A percentile compares a stretch with the other conserved stretches of the same genome.
phyloP scores from a whole-genome alignment of 2,113 vertebrate genomes.

The Oplegnathus fasciatus region DNA sequence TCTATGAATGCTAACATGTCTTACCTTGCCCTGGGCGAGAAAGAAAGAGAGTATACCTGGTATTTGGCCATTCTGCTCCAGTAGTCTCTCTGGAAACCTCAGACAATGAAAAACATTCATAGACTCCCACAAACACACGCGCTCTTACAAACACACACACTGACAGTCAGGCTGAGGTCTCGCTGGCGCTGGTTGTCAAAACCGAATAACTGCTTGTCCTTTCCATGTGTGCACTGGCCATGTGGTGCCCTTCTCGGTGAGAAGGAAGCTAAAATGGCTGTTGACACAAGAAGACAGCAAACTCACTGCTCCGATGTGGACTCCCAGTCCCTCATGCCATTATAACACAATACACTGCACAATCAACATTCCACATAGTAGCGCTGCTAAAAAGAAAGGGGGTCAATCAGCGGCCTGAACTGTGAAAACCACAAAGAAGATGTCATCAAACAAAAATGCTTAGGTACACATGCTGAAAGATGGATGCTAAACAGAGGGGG shows the following conservation, averaged over 20 bases:
- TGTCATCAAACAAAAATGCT: constrained; percentile 84
- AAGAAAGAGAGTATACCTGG: constrained; percentile 75
- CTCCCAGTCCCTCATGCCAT: constrained; percentile 49
- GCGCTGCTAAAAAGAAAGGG: constrained; percentile 19
- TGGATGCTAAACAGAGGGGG: constrained; percentile 79
- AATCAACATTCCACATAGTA: constrained; percentile 65
- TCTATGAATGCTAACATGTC: constrained; percentile 73
- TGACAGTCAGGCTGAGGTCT: constrained; percentile 68
- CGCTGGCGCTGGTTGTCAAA: constrained; percentile 81
- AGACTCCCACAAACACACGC: constrained; percentile 41
- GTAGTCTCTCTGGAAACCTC: constrained; percentile 72
- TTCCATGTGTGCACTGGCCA: constrained; percentile 68
- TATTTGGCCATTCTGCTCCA: constrained; percentile 74
- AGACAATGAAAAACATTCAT: constrained; percentile 59
- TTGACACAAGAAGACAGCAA: constrained; percentile 71
- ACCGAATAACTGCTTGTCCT: constrained; percentile 76
- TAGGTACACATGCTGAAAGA: constrained; percentile 81
- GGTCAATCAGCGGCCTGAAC: constrained; percentile 69
- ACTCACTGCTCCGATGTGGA: constrained; percentile 48
- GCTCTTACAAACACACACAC: constrained; percentile 45
- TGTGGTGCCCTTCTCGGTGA: constrained; percentile 76
- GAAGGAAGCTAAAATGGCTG: constrained; percentile 67
- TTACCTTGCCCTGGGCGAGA: constrained; percentile 82
- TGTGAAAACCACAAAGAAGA: constrained; percentile 79
- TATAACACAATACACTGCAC: constrained; percentile 28